phyloP scores from a whole-genome alignment of 2,888 invertebrate species.

The Drosophila emarginata region DNA sequence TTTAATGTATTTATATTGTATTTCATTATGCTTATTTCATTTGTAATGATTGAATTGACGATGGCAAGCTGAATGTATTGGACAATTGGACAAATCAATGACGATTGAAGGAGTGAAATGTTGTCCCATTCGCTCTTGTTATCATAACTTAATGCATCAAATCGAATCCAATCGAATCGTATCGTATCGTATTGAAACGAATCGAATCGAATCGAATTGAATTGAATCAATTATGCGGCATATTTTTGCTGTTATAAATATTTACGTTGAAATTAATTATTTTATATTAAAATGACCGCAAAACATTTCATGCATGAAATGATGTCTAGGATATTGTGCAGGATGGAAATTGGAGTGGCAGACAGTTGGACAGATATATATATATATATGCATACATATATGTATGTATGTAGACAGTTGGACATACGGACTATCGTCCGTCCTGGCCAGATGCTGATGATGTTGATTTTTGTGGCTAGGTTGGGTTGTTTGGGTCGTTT shows the following conservation, averaged over 20 bases:
- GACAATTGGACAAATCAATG: constrained; percentile 45
- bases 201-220: constrained; percentile 2
- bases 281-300: constrained; percentile 78
- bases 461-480: constrained; percentile 63
- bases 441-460: constrained; percentile 34
- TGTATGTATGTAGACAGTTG: no score
- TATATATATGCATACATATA: constrained; percentile 14
- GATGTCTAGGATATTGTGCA: constrained; percentile 36
- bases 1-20: constrained; percentile 73
- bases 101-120: neutral
- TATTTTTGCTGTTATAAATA: constrained; percentile 75
- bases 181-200: neutral
- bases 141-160: no score
- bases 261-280: constrained; percentile 78
- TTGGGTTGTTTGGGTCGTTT: constrained; percentile 45
- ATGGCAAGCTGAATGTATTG: constrained; percentile 28
- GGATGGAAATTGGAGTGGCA: constrained; percentile 24
- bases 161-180: no score
- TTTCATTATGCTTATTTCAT: constrained; percentile 69
- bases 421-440: neutral
- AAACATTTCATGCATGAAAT: constrained; percentile 69
- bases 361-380: constrained; percentile 32
- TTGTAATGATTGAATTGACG: constrained; percentile 68
- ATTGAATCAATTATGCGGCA: constrained; percentile 72
- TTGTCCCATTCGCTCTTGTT: no score